Conservation (phyloP, 2,888 invertebrate genomes). For the Drosophila mercatorum region DNA sequence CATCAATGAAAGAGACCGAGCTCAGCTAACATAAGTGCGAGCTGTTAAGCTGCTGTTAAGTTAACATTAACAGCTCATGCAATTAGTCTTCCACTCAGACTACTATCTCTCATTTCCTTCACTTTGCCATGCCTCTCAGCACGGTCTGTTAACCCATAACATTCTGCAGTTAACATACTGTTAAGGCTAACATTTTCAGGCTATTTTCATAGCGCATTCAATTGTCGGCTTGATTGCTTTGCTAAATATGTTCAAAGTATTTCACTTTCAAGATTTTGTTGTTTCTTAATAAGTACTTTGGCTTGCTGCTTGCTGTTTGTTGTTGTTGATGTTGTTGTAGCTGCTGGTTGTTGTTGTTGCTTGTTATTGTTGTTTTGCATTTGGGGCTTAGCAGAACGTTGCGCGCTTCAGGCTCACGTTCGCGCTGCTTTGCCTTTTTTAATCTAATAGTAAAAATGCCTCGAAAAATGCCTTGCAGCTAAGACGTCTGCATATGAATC, state of each 20-base stretch:
- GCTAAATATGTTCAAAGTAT: slow-evolving; percentile 2
- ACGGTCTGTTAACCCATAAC: background rate
- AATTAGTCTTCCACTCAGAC: too few species aligned
- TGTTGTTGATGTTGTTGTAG: slow-evolving; percentile 1
- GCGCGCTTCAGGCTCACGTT: slow-evolving; percentile 6
- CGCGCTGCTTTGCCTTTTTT: background rate
- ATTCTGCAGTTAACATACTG: background rate
- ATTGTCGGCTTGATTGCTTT: background rate
- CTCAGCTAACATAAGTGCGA: too few species aligned
- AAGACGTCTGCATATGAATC: background rate
- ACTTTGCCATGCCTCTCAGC: background rate
- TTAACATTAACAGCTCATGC: too few species aligned
- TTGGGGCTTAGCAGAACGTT: slow-evolving; percentile 3
- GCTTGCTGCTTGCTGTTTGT: slow-evolving; percentile 4
- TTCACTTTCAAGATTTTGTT: slow-evolving; percentile 44
- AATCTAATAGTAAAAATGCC: slow-evolving; percentile 20
- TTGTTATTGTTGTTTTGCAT: slow-evolving; percentile 8
- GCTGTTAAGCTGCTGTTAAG: too few species aligned
- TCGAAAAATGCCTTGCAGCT: background rate
- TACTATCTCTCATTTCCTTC: background rate
- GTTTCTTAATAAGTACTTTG: slow-evolving; percentile 53
- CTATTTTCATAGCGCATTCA: slow-evolving; percentile 18
- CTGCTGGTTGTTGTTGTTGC: background rate
- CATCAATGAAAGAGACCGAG: too few species aligned
- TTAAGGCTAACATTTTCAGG: background rate